Percentiles rank a stretch among this genome's conserved stretches.
Conservation (phyloP, 2,797 vertebrate genomes). For the Syngnathus acus region DNA sequence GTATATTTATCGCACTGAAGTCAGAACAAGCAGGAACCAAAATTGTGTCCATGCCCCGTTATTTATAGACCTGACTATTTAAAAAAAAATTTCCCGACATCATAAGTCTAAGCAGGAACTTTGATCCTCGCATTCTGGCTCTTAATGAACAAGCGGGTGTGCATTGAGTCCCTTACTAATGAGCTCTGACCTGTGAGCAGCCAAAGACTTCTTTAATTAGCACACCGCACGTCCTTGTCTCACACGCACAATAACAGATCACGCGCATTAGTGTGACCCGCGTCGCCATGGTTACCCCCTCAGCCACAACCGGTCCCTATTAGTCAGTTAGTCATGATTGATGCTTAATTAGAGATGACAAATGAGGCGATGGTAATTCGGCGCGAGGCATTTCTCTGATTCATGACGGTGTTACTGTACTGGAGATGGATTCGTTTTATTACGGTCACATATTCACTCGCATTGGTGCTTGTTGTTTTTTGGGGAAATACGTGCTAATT, state of each 20-base stretch:
- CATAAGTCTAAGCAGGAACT: conserved; percentile 24
- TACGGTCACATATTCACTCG: not conserved
- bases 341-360: conserved; percentile 38
- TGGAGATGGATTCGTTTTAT: conserved; percentile 12
- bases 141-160: conserved; percentile 52
- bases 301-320: conserved; percentile 44
- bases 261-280: conserved; percentile 62
- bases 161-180: conserved; percentile 54
- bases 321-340: conserved; percentile 44
- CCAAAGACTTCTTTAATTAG: conserved; percentile 73
- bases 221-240: conserved; percentile 60
- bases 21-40: too few species aligned
- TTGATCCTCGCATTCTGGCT: conserved; percentile 16
- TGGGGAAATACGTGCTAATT: not conserved
- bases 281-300: conserved; percentile 54
- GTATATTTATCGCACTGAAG: too few species aligned
- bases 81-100: not conserved
- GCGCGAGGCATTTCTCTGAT: conserved; percentile 28
- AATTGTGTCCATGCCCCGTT: too few species aligned
- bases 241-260: conserved; percentile 61
- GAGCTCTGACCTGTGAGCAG: conserved; percentile 64
- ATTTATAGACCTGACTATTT: too few species aligned
- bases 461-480: not conserved
- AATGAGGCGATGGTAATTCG: conserved; percentile 45
- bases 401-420: conserved; percentile 9